These are phyloP conservation scores for Neria commutata DNA, from an alignment of 2,888 invertebrate species.

Conservation along the genomic window DNA sequence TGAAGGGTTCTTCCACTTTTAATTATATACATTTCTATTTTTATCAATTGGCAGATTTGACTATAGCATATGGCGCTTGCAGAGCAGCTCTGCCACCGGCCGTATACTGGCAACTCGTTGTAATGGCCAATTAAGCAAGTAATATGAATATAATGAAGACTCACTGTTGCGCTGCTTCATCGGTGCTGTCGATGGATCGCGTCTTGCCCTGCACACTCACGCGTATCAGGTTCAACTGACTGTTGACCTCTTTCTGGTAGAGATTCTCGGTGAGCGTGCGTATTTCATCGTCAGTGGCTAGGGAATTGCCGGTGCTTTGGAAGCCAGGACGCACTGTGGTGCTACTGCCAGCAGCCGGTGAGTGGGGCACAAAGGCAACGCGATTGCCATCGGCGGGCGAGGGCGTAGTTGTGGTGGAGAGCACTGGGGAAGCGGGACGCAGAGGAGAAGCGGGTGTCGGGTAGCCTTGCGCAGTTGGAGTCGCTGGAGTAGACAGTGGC, in stretches of 20 bases:
- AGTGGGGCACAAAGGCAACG: conserved; percentile 51
- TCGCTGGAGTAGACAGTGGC: conserved; percentile 44
- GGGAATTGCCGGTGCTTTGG: conserved; percentile 59
- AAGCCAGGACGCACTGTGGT: conserved; percentile 52
- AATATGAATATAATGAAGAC: conserved; percentile 52
- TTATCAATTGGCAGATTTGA: too few relatives aligned
- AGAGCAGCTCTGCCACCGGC: too few relatives aligned
- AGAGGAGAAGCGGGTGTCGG: background rate
- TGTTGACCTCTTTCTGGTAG: conserved; percentile 74
- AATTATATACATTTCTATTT: too few relatives aligned
- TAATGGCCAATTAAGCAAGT: too few relatives aligned
- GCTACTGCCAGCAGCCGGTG: conserved; percentile 23
- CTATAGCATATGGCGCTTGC: too few relatives aligned
- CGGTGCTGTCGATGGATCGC: conserved; percentile 70
- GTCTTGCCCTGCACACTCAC: conserved; percentile 79
- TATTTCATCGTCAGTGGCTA: conserved; percentile 70
- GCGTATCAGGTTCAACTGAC: conserved; percentile 72
- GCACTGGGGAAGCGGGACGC: background rate
- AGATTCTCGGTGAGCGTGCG: conserved; percentile 74
- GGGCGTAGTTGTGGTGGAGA: conserved; percentile 6
- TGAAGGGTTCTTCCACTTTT: too few relatives aligned
- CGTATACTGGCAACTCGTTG: too few relatives aligned
- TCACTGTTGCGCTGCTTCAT: conserved; percentile 80
- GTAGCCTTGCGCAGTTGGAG: conserved; percentile 26
- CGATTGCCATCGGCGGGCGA: conserved; percentile 25